phyloP scores from a whole-genome alignment of 2,797 vertebrate species.

The Sebastes cheni region DNA sequence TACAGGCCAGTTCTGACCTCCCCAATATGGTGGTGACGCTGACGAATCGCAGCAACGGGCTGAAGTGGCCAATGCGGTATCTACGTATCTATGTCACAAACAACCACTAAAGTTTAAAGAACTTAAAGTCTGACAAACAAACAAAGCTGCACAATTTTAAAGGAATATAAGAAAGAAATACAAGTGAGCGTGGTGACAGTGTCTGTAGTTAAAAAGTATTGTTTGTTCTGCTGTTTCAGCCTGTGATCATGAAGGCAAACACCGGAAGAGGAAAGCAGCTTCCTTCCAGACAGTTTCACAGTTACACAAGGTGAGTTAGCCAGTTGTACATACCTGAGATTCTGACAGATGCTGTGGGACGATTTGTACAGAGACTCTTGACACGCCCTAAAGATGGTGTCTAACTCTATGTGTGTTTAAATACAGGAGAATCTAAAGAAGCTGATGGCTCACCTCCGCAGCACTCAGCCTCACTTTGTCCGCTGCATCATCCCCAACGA shows the following conservation, averaged over 20 bases:
- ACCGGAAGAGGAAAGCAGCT: conserved; percentile 92
- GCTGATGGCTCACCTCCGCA: conserved; percentile 92
- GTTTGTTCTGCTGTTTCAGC: conserved; percentile 56
- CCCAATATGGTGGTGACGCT: too few relatives aligned
- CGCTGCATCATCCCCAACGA: conserved; percentile 96
- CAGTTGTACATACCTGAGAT: background rate
- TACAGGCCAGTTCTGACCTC: too few relatives aligned
- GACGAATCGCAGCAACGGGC: too few relatives aligned
- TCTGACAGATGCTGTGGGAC: background rate
- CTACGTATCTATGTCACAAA: background rate
- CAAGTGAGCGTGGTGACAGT: background rate
- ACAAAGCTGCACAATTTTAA: background rate
- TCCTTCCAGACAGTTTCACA: conserved; percentile 96
- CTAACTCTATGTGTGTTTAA: background rate
- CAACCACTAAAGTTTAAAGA: background rate
- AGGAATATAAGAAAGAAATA: background rate
- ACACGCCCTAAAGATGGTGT: background rate
- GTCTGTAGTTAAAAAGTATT: background rate
- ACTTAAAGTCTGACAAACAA: background rate
- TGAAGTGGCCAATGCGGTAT: too few relatives aligned
- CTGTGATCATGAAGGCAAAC: conserved; percentile 84
- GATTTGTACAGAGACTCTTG: too few relatives aligned
- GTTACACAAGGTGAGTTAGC: conserved; percentile 88
- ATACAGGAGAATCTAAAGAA: conserved; percentile 93
- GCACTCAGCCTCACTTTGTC: conserved; percentile 93